phyloP scores from a whole-genome alignment of 2,797 vertebrate species.

The Sebastes goodei region DNA sequence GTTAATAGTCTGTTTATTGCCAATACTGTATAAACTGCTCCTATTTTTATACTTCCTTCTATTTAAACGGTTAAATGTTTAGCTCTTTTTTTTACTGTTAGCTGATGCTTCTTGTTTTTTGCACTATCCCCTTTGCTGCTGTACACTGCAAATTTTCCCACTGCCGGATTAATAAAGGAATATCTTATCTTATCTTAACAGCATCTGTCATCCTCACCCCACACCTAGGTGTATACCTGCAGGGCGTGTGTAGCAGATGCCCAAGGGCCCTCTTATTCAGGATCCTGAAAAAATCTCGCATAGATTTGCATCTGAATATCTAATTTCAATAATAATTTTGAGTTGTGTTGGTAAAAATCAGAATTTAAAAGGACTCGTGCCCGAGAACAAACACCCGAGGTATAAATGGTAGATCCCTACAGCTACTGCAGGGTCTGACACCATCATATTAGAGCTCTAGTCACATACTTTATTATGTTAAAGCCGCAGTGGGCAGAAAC shows the following conservation, averaged over 20 bases:
- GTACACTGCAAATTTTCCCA: no score
- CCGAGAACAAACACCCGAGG: neutral
- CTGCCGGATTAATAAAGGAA: no score
- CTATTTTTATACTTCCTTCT: no score
- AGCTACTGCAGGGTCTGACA: neutral
- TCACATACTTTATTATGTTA: no score
- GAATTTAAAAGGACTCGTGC: neutral
- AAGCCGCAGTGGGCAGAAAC: no score
- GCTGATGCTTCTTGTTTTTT: no score
- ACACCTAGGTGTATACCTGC: constrained; percentile 18
- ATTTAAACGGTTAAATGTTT: no score
- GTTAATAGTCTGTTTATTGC: no score
- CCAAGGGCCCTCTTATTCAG: neutral
- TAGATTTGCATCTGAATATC: constrained; percentile 35
- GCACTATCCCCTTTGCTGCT: no score
- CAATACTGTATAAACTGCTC: no score
- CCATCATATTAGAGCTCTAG: neutral
- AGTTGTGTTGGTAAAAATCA: neutral
- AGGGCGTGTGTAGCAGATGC: neutral
- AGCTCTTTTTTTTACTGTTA: no score
- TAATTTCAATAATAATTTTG: constrained; percentile 6
- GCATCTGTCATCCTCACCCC: neutral
- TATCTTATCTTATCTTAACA: neutral
- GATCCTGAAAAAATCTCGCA: constrained; percentile 12
- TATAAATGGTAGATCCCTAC: neutral